These are phyloP conservation scores for Intellagama lesueurii DNA, from an alignment of 2,797 vertebrate species.

Conservation along the genomic window DNA sequence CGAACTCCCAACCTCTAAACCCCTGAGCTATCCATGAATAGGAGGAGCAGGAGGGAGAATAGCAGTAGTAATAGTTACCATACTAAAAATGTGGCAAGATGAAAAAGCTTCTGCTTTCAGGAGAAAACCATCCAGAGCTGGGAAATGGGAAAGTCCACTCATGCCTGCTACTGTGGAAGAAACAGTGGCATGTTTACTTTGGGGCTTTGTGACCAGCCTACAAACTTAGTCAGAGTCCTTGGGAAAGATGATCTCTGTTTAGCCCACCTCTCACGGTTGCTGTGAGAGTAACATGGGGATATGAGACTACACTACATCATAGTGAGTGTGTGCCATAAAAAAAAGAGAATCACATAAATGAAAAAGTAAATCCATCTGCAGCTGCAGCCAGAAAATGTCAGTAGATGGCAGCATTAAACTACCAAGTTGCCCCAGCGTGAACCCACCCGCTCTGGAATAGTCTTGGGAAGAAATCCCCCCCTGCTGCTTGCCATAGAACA, in stretches of 20 bases:
- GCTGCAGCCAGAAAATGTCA: constrained; percentile 58
- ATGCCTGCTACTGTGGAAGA: too few relatives aligned
- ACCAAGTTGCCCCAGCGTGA: constrained; percentile 52
- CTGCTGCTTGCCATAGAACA: not conserved
- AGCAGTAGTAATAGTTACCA: too few relatives aligned
- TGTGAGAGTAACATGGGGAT: not conserved
- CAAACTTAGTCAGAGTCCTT: not conserved
- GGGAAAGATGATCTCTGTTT: not conserved
- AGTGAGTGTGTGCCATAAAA: not conserved
- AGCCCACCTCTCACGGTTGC: not conserved
- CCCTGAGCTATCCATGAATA: too few relatives aligned
- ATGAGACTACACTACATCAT: too few relatives aligned
- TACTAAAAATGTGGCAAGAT: too few relatives aligned
- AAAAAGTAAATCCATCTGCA: not conserved
- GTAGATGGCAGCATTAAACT: constrained; percentile 77
- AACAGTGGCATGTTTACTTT: too few relatives aligned
- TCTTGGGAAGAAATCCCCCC: constrained; percentile 35
- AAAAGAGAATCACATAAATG: not conserved
- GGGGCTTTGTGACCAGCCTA: too few relatives aligned
- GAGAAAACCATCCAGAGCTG: too few relatives aligned
- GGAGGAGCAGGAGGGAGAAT: too few relatives aligned
- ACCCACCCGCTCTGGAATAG: not conserved
- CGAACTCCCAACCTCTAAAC: too few relatives aligned
- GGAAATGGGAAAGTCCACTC: too few relatives aligned
- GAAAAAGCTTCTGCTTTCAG: too few relatives aligned